Base-by-base conservation (phyloP, 2,797 vertebrate species). In the Danio kyathit region DNA sequence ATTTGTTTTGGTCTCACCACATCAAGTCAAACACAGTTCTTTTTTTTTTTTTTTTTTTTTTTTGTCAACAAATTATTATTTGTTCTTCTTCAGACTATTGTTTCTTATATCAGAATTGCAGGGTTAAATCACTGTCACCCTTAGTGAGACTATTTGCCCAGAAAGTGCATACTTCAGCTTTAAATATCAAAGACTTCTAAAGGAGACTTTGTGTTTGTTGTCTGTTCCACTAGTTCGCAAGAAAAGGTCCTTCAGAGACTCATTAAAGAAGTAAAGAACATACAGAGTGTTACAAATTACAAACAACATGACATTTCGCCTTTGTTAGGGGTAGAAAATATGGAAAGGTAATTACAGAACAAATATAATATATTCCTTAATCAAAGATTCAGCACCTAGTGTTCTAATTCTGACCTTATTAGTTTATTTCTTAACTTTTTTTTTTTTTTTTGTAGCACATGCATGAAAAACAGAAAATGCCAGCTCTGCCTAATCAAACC, bases 241-340 rank as follows among this genome's bases (percentile, higher is more conserved):
- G 6, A 70, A 54, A 10, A 40, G 3, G 14, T 17, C 9, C 10
- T 70, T 70, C 6, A 17, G 29, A 52, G 49, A 70, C 67, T 17
- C 13, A 46, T 52, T 52, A 54, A 65, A 46, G 38, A 38, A 14
- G 38, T 40, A 56, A 46, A 14, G 0, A 63, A 19, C 4, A 43
- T 43, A 17, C 19, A 40, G 11, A 44, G 19, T 19, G 46, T 29
- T 29, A 29, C 44, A 60, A 51, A 78, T 82, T 38, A 48, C 19
- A 54, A 82, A 49, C 41, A 77, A 56, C 21, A 40, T 65, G 74
- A 71, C 48, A 63, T 64, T 63, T 52, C 16, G 19, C 29, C 21
- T 70, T 44, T 60, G 12, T 6, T 77, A 16, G 7, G 11, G 41
- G 54, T 2, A 38, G 5, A 43, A 13, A 8, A 41, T 11, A 17